These are phyloP conservation scores for Caenorhabditis sp. DNA, from an alignment of 2,888 invertebrate species.

Conservation along the genomic window DNA sequence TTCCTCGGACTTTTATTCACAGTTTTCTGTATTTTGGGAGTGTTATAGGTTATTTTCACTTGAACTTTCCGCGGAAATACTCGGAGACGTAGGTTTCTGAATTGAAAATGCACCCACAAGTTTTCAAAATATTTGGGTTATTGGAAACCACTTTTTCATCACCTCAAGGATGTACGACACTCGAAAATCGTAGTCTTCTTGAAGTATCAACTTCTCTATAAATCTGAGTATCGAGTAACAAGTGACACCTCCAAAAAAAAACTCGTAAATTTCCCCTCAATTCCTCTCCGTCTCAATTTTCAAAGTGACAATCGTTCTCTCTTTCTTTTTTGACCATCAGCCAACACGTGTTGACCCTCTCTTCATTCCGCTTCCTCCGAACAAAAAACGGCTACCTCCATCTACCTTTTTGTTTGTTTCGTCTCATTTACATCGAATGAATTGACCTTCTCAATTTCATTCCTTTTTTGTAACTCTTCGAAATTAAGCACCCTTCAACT, in stretches of 20 bases:
- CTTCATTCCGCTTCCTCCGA: constrained; percentile 17
- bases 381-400: constrained; percentile 10
- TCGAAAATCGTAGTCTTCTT: too few species aligned
- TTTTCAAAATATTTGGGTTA: too few species aligned
- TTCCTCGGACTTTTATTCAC: background rate
- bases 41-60: too few species aligned
- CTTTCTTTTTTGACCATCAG: constrained; percentile 1
- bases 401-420: constrained; percentile 25
- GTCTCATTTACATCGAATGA: constrained; percentile 48
- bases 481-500: constrained; percentile 33
- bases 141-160: too few species aligned
- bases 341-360: constrained; percentile 37
- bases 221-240: background rate
- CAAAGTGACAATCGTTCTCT: constrained; percentile 27
- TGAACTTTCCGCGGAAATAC: too few species aligned
- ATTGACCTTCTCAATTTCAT: constrained; percentile 42
- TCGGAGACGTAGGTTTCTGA: too few species aligned
- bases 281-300: constrained; percentile 15
- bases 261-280: constrained; percentile 5
- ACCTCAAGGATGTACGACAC: too few species aligned
- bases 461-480: constrained; percentile 20
- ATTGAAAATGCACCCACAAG: too few species aligned
- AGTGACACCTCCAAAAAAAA: constrained; percentile 25
- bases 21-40: too few species aligned
- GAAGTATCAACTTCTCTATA: background rate